Percentiles rank a stretch among this genome's conserved stretches.
These are phyloP conservation scores for Harpalus rubripes DNA, from an alignment of 2,888 invertebrate genomes.

Conservation along the genomic window DNA sequence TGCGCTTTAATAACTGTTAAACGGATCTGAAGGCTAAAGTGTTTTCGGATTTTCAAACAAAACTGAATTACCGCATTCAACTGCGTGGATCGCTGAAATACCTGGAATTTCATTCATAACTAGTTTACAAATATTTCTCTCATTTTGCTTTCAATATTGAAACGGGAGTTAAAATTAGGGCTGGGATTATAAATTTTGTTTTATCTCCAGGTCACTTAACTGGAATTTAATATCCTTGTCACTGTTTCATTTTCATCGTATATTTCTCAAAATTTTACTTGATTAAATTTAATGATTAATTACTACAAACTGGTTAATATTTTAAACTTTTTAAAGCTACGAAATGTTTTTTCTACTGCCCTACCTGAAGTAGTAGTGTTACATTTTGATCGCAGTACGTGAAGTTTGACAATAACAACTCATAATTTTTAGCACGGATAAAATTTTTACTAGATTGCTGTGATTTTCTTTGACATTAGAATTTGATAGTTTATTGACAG, in stretches of 20 bases:
- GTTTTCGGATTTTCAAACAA: constrained; percentile 35
- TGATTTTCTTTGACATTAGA: too few species aligned
- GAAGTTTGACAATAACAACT: too few species aligned
- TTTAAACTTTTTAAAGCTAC: too few species aligned
- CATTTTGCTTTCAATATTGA: constrained; percentile 2
- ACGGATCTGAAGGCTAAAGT: constrained; percentile 44
- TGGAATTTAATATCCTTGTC: background rate
- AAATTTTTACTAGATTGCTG: too few species aligned
- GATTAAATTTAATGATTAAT: too few species aligned
- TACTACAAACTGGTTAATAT: too few species aligned
- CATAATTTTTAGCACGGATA: too few species aligned
- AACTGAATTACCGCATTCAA: constrained; percentile 24
- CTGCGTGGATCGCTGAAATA: background rate
- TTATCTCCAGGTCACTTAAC: background rate
- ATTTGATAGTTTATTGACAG: too few species aligned
- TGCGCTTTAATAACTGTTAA: constrained; percentile 38
- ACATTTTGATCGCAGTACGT: too few species aligned
- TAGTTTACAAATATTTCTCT: constrained; percentile 3
- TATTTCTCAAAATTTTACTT: background rate
- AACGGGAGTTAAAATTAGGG: background rate
- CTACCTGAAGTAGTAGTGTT: too few species aligned
- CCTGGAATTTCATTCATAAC: constrained; percentile 24
- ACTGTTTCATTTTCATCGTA: background rate
- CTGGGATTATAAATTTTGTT: background rate
- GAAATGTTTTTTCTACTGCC: too few species aligned